Percentiles rank a stretch among this genome's conserved stretches.
Evolutionary conservation across 2,888 invertebrate genomes (phyloP).

Genomic region (Neoascia interrupta): DNA sequence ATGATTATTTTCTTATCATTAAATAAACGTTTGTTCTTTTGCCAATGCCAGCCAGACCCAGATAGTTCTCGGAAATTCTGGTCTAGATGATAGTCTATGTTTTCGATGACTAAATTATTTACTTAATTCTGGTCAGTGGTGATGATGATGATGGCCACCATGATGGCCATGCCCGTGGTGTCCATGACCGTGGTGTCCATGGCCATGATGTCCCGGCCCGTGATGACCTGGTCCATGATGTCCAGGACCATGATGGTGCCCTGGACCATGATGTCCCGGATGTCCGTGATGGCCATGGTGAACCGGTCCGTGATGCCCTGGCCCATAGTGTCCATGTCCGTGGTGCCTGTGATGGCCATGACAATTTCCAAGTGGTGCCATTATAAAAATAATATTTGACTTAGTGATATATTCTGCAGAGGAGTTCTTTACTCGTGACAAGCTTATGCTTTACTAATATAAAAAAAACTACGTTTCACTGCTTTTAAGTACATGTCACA

Average conservation of each 20-base stretch:
- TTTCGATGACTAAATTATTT: no score
- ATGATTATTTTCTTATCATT: no score
- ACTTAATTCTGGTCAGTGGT: no score
- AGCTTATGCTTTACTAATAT: conserved; percentile 14
- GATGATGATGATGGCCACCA: no score
- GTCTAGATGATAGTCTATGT: no score
- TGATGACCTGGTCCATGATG: conserved; percentile 4
- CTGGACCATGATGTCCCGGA: not conserved
- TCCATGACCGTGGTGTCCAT: not conserved
- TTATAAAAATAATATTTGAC: not conserved
- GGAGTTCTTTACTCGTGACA: not conserved
- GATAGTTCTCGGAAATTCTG: no score
- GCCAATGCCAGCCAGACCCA: no score
- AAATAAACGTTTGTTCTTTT: no score
- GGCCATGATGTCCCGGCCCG: conserved; percentile 5
- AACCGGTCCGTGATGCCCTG: not conserved
- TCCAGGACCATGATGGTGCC: no score
- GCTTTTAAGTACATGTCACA: not conserved
- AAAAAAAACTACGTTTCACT: not conserved
- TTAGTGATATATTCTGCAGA: no score
- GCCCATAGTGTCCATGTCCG: conserved; percentile 6
- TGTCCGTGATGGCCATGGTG: not conserved
- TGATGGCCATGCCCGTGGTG: not conserved
- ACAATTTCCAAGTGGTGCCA: conserved; percentile 25
- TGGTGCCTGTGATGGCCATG: not conserved